Evolutionary conservation across 2,113 vertebrate genomes (phyloP), one percentile per base, ranked within the genome.

Genomic region (Empidonax traillii): DNA sequence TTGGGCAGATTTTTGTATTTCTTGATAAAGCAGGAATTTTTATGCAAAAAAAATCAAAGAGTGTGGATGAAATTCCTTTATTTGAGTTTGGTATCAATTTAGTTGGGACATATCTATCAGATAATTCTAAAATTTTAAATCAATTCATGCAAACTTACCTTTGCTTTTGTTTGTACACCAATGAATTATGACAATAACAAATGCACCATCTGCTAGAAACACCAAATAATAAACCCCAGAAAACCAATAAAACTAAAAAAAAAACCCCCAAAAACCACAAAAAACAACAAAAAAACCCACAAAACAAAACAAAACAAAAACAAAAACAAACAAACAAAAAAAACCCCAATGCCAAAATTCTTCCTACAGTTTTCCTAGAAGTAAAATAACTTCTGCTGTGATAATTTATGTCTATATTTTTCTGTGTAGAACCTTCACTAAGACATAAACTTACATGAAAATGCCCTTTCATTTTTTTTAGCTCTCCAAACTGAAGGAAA

Each of bases 401-500:
- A 25, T 9, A 67, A 58, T 28, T 19, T 23, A 6, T 65, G 41
- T 63, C 8, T 61, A 7, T n/a, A 51, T 33, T 90, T 85, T 83
- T 13, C 9, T 74, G 12, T 68, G 16, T 61, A 80, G 39, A 73
- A 55, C 2, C 1, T 31, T 12, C 43, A 39, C 8, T 39, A 59
- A 8, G 7, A 44, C 35, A 39, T 52, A 62, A 84, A 66, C 1
- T 41, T 65, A 58, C 1, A 41, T 22, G 14, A 81, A 90, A 43
- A 88, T 55, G 59, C 82, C 4, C 9, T 69, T 84, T 73, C 3
- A 37, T 41, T 19, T 63, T 2, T 59, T 46, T 49, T 58, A 85
- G 5, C 5, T 43, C 5, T 76, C 8, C 44, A 3, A 28, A 28
- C 1, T 1, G 20, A 82, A 84, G 3, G 2, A 7, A 33, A 24